Percentiles rank a stretch among this genome's conserved stretches.
Conservation (phyloP, 2,888 invertebrate genomes). For the Siphonodentalium dalli region DNA sequence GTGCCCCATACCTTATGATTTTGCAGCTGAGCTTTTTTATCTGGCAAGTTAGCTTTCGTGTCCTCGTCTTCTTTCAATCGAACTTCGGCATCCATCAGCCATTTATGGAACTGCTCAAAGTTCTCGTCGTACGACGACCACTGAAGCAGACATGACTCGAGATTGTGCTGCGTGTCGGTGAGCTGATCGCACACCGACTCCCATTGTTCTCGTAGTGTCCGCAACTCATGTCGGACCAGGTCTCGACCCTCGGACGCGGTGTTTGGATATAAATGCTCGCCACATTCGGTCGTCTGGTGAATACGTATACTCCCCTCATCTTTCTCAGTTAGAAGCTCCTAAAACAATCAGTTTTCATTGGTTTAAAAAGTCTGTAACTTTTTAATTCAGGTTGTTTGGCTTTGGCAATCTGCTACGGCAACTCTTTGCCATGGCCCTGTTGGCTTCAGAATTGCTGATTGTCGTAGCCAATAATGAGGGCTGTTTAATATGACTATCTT, state of each 20-base stretch:
- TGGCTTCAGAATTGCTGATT: too few species aligned
- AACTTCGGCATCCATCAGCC: conserved; percentile 79
- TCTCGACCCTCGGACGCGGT: conserved; percentile 89
- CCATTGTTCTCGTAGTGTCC: conserved; percentile 67
- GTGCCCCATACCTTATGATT: conserved; percentile 74
- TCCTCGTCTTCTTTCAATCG: conserved; percentile 81
- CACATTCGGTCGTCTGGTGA: conserved; percentile 84
- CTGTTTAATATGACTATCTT: too few species aligned
- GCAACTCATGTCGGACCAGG: conserved; percentile 79
- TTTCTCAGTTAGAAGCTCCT: conserved; percentile 82
- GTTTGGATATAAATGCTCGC: conserved; percentile 85
- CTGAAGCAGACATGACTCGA: conserved; percentile 85
- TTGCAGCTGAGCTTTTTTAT: conserved; percentile 86
- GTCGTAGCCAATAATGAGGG: too few species aligned
- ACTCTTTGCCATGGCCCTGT: too few species aligned
- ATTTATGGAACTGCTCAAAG: conserved; percentile 77
- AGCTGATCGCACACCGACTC: conserved; percentile 70
- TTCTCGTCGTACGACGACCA: conserved; percentile 95
- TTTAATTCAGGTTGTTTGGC: too few species aligned
- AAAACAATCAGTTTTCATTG: conserved; percentile 53
- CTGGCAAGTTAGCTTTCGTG: conserved; percentile 85
- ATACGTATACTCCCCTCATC: conserved; percentile 79
- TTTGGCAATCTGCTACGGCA: too few species aligned
- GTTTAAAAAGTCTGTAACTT: too few species aligned
- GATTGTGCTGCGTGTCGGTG: conserved; percentile 80